These are phyloP conservation scores for Ranitomeya variabilis DNA, from an alignment of 2,113 vertebrate genomes.

Conservation along the genomic window DNA sequence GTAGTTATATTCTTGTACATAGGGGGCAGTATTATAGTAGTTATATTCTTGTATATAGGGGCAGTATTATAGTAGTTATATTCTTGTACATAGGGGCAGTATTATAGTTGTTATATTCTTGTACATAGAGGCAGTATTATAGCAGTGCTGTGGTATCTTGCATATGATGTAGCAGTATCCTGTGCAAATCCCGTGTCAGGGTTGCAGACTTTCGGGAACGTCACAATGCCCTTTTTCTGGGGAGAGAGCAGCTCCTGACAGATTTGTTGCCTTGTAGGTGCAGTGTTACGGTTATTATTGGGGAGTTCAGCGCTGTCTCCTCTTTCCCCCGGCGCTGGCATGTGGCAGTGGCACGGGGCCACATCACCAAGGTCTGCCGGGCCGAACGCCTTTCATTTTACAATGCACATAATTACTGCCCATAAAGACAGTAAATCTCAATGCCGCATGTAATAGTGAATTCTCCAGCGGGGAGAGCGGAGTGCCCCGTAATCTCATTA, in stretches of 20 bases:
- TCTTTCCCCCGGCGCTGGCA: neutral
- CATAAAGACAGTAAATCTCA: slow-evolving; percentile 23
- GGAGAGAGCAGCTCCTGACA: slow-evolving; percentile 9
- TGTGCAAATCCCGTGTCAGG: neutral
- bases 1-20: too few relatives aligned
- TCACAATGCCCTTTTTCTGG: neutral
- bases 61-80: neutral
- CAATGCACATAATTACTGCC: slow-evolving; percentile 20
- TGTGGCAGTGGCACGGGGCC: neutral
- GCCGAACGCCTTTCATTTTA: slow-evolving; percentile 37
- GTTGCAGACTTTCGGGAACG: neutral
- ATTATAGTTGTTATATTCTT: slow-evolving; percentile 6
- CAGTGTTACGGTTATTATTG: slow-evolving; percentile 39
- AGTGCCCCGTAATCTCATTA: neutral
- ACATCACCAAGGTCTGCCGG: slow-evolving; percentile 15
- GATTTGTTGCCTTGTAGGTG: slow-evolving; percentile 19
- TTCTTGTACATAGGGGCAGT: neutral
- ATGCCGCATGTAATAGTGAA: slow-evolving; percentile 31
- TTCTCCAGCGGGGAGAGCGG: neutral
- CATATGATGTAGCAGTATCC: neutral
- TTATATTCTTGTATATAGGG: too few relatives aligned
- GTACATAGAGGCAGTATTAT: neutral
- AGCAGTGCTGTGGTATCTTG: neutral
- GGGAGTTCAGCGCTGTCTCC: neutral
- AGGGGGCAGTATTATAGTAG: too few relatives aligned